Evolutionary conservation across 2,113 vertebrate species (phyloP), one percentile per base, ranked within the genome.

Genomic region (Syrmaticus mikado): DNA sequence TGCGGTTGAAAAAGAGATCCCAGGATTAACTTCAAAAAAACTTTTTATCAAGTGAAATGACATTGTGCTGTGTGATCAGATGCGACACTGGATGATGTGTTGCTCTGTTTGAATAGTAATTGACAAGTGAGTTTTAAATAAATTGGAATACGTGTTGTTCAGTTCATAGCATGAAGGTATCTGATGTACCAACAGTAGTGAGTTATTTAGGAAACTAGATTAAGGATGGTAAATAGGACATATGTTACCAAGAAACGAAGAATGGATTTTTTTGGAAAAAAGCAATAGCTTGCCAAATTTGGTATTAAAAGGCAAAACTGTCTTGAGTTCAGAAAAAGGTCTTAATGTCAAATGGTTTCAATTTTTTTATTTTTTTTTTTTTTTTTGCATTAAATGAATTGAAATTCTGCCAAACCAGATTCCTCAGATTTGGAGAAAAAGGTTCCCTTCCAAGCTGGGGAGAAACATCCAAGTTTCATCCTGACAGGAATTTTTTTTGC

Each of bases 321-420:
- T 85, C 88, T 87, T 89, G 64, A 87, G 95, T 96, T 96, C 95
- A 94, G 75, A 38, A 77, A 90, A 90, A 92, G 94, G 95, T 92
- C 84, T 91, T 81, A 34, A 38, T 91, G 82, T 91, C 71, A 92
- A 85, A 89, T 80, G 82, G 70, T 94, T 95, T 93, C 81, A 84
- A 90, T 90, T 64, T 30, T 53, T 50, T 83, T 68, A 60, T 38
- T 53, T 50, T 83, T 68, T 82, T 64, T 38, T 36, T 90, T 64
- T 38, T 53, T 50, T 83, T 68, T 82, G 19, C 75, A 70, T 89
- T 70, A 92, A 94, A 91, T 67, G 65, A 85, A 85, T 71, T 96
- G 92, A 94, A 92, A 80, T 92, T 89, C 89, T 87, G 84, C 92
- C 96, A 96, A 94, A 87, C 45, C 78, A 89, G 78, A 96, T 93